Evolutionary conservation across 2,113 vertebrate genomes (phyloP).

Genomic region (Syrrhaptes paradoxus): DNA sequence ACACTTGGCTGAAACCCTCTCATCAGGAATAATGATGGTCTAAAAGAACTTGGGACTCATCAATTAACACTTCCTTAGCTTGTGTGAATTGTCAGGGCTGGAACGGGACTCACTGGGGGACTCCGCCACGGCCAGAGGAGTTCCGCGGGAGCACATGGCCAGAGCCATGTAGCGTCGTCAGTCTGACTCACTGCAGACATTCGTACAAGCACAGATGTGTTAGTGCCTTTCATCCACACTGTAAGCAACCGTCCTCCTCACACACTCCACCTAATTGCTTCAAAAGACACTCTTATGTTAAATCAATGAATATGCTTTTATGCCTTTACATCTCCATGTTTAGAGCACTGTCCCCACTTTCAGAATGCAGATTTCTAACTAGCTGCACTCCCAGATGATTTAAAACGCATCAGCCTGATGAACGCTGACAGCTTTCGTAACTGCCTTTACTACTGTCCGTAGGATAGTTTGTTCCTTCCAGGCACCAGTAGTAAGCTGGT

Average conservation of each 20-base stretch:
- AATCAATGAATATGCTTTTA: neutral
- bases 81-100: neutral
- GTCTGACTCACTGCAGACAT: neutral
- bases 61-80: neutral
- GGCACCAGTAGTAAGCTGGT: neutral
- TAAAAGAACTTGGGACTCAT: neutral
- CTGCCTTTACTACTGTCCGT: neutral
- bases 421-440: neutral
- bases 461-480: neutral
- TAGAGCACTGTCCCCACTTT: neutral
- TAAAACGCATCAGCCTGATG: neutral
- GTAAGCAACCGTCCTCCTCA: neutral
- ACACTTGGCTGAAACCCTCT: neutral
- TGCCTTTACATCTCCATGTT: neutral
- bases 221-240: neutral
- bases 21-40: neutral
- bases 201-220: neutral
- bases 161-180: neutral
- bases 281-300: neutral
- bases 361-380: neutral
- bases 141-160: rapidly evolving
- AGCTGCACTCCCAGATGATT: neutral
- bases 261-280: neutral
- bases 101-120: neutral
- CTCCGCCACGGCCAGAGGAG: neutral